These are phyloP conservation scores for Hoplodrina ambigua DNA, from an alignment of 2,888 invertebrate genomes.

Conservation along the genomic window DNA sequence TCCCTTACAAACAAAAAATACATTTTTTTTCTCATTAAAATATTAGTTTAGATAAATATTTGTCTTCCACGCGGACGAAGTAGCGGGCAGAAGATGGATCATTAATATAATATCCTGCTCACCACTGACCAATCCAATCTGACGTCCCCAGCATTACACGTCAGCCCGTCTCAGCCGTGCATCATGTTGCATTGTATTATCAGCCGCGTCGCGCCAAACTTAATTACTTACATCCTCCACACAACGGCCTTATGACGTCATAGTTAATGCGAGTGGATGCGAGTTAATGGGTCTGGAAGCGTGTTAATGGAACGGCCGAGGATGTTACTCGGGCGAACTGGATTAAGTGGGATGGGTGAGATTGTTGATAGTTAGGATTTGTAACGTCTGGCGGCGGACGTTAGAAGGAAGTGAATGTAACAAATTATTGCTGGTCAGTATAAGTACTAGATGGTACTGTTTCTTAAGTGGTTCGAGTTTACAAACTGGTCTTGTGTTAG, in stretches of 20 bases:
- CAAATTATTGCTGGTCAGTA: background rate
- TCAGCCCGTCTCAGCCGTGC: constrained; percentile 1
- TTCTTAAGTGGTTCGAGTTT: no score
- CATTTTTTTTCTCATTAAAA: no score
- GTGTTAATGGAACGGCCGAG: constrained; percentile 35
- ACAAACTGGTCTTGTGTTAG: no score
- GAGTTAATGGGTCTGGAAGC: constrained; percentile 22
- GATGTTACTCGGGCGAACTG: background rate
- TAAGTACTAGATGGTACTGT: no score
- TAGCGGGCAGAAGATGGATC: no score
- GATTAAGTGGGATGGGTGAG: constrained; percentile 19
- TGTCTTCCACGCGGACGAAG: no score
- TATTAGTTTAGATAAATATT: no score
- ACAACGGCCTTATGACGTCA: constrained; percentile 37
- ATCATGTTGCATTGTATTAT: constrained; percentile 5
- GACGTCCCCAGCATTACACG: background rate
- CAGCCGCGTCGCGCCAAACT: constrained; percentile 8
- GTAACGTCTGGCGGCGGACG: background rate
- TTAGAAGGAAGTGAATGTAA: background rate
- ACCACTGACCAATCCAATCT: constrained; percentile 4
- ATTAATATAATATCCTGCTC: background rate
- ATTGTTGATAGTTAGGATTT: constrained; percentile 1
- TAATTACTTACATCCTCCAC: constrained; percentile 31
- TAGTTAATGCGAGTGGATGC: constrained; percentile 13
- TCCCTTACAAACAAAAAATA: no score